Evolutionary conservation across 2,797 vertebrate genomes (phyloP).

Genomic region (Balearica regulorum): DNA sequence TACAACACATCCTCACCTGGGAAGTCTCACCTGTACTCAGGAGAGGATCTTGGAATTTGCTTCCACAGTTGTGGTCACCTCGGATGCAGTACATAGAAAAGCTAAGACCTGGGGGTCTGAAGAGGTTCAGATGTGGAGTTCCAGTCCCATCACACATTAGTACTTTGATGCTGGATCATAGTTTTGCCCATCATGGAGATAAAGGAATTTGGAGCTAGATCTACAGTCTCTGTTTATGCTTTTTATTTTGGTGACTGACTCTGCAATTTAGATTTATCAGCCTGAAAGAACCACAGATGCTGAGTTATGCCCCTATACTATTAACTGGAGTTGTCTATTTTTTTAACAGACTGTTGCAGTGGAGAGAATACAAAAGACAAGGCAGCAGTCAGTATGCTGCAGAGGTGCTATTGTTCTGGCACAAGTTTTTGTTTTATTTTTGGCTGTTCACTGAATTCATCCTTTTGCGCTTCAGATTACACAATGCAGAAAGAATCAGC

Average conservation of each 20-base stretch:
- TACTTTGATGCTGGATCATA: not conserved
- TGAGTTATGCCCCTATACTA: not conserved
- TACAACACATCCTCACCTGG: not conserved
- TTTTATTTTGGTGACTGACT: not conserved
- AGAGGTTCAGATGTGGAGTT: not conserved
- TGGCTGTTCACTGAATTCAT: not conserved
- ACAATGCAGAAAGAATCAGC: not conserved
- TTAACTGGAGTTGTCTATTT: not conserved
- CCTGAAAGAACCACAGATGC: not conserved
- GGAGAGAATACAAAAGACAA: not conserved
- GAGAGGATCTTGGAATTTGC: not conserved
- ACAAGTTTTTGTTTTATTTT: slow-evolving; percentile 4
- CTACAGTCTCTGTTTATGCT: not conserved
- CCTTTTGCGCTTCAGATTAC: not conserved
- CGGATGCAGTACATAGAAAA: not conserved
- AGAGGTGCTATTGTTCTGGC: not conserved
- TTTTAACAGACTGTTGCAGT: not conserved
- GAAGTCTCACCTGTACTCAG: not conserved
- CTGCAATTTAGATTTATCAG: not conserved
- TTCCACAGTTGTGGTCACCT: not conserved
- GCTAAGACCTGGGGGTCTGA: not conserved
- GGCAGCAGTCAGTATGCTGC: not conserved
- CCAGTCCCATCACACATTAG: not conserved
- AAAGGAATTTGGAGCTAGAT: not conserved
- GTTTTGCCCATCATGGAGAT: not conserved